Conservation (phyloP, 1,140 invertebrate genomes). For the Sitophilus oryzae region DNA sequence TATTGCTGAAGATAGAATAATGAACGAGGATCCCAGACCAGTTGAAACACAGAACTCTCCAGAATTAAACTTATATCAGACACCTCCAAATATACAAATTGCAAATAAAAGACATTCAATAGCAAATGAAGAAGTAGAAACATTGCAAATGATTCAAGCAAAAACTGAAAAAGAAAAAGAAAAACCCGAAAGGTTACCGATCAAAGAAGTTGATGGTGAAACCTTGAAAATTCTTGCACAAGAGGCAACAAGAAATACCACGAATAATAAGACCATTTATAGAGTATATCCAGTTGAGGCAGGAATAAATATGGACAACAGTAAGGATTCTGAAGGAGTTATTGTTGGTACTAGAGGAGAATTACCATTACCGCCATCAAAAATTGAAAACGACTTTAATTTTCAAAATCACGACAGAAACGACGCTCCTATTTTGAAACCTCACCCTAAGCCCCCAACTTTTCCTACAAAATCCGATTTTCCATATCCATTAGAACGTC, state of each 20-base stretch:
- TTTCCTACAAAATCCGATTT: slow-evolving; percentile 51
- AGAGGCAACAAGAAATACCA: slow-evolving; percentile 14
- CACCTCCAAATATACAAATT: slow-evolving; percentile 36
- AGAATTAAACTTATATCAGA: slow-evolving; percentile 37
- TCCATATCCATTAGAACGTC: slow-evolving; percentile 55
- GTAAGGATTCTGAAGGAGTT: slow-evolving; percentile 46
- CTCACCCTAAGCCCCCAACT: slow-evolving; percentile 42
- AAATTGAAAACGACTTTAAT: slow-evolving; percentile 43
- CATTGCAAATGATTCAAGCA: slow-evolving; percentile 60
- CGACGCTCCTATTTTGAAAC: slow-evolving; percentile 47
- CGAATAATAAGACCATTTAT: slow-evolving; percentile 50
- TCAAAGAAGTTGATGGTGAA: slow-evolving; percentile 4
- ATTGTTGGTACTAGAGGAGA: slow-evolving; percentile 53
- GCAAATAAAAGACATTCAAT: slow-evolving; percentile 34
- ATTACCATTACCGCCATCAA: slow-evolving; percentile 50
- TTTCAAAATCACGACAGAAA: slow-evolving; percentile 48
- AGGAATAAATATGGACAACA: slow-evolving; percentile 44
- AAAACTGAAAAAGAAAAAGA: slow-evolving; percentile 38
- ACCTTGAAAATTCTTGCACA: slow-evolving; percentile 17
- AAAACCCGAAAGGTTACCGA: slow-evolving; percentile 5
- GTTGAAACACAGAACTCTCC: slow-evolving; percentile 15
- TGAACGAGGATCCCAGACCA: slow-evolving; percentile 29
- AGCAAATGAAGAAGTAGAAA: slow-evolving; percentile 45
- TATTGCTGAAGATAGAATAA: slow-evolving; percentile 30
- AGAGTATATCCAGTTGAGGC: slow-evolving; percentile 59